Conservation (phyloP, 2,888 invertebrate genomes). For the Synanthedon myopaeformis region DNA sequence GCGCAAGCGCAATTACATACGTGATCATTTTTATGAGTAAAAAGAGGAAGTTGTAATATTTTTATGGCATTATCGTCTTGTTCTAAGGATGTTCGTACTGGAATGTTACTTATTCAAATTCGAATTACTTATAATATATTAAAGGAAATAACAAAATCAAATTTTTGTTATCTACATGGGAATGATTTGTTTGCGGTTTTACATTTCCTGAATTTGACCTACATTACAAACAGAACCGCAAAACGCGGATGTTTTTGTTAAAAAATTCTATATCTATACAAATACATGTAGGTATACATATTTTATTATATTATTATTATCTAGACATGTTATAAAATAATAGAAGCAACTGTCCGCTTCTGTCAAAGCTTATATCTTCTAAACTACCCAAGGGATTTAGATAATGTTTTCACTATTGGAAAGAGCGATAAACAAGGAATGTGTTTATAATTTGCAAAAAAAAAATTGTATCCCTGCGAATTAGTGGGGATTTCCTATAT, state of each 20-base stretch:
- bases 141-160: neutral
- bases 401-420: too few relatives aligned
- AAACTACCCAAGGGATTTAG: too few relatives aligned
- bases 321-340: too few relatives aligned
- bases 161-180: slow-evolving; percentile 12
- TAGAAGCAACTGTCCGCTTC: too few relatives aligned
- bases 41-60: slow-evolving; percentile 14
- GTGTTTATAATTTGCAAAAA: too few relatives aligned
- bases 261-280: too few relatives aligned
- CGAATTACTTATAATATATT: neutral
- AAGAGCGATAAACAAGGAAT: too few relatives aligned
- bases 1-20: slow-evolving; percentile 20
- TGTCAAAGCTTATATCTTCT: too few relatives aligned
- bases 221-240: slow-evolving; percentile 21
- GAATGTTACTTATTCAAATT: neutral
- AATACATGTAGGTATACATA: too few relatives aligned
- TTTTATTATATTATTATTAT: too few relatives aligned
- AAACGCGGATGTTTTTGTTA: slow-evolving; percentile 37
- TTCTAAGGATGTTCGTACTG: neutral
- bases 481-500: too few relatives aligned
- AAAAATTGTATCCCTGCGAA: too few relatives aligned
- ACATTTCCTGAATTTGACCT: slow-evolving; percentile 52
- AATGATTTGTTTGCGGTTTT: slow-evolving; percentile 50
- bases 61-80: slow-evolving; percentile 2
- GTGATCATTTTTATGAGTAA: slow-evolving; percentile 11